A percentile compares a stretch with the other conserved stretches of the same genome.
phyloP scores from a whole-genome alignment of 2,113 vertebrate genomes.

The Pelecanus crispus region DNA sequence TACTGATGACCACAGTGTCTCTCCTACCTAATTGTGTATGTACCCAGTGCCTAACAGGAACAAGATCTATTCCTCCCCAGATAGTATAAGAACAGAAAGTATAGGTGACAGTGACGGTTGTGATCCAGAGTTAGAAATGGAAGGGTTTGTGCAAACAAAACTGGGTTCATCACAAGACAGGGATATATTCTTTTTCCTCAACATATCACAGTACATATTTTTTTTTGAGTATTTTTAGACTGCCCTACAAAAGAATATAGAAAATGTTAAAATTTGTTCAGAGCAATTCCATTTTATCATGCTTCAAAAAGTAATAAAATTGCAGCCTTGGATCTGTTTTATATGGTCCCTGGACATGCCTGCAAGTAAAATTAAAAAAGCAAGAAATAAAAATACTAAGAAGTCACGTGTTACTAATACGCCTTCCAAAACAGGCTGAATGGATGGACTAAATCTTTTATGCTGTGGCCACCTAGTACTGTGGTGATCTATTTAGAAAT shows the following conservation, averaged over 20 bases:
- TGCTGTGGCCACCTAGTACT: not conserved
- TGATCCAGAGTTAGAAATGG: not conserved
- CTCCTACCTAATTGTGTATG: not conserved
- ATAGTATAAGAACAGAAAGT: not conserved
- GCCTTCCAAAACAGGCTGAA: not conserved
- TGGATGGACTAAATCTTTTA: not conserved
- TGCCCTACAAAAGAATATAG: not conserved
- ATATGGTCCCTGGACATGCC: not conserved
- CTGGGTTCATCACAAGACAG: not conserved
- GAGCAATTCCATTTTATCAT: conserved; percentile 1
- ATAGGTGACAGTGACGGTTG: not conserved
- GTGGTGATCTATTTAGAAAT: not conserved
- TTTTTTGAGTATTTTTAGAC: conserved; percentile 15
- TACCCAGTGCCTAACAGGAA: not conserved
- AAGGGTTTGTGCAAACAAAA: not conserved
- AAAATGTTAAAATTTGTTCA: conserved; percentile 37
- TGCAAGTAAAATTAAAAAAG: not conserved
- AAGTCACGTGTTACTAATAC: not conserved
- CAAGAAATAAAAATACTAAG: not conserved
- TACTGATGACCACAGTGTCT: not conserved
- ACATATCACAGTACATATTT: not conserved
- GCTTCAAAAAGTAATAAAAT: conserved; percentile 1
- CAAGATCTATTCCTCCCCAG: not conserved
- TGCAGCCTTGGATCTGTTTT: not conserved
- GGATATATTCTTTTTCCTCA: not conserved